Percentiles rank a stretch among this genome's conserved stretches.
phyloP scores from a whole-genome alignment of 2,888 invertebrate genomes.

The Eremobia ochroleuca region DNA sequence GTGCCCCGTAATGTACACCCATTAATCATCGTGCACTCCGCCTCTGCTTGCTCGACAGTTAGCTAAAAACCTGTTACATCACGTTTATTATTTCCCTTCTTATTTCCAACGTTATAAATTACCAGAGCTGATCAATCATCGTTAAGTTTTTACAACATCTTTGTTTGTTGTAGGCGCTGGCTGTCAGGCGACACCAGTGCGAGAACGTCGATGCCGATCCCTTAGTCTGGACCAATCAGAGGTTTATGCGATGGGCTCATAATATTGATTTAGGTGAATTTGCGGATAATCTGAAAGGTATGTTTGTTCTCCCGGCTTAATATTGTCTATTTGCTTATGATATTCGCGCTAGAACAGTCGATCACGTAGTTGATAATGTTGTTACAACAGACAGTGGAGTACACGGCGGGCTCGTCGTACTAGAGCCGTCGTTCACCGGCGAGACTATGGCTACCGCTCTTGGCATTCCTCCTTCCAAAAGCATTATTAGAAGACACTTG shows the following conservation, averaged over 20 bases:
- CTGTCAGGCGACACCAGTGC: slow-evolving; percentile 96
- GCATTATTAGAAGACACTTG: slow-evolving; percentile 97
- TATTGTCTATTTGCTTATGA: slow-evolving; percentile 39
- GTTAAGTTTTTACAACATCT: slow-evolving; percentile 69
- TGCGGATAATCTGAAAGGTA: slow-evolving; percentile 97
- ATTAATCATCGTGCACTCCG: slow-evolving; percentile 81
- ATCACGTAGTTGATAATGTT: slow-evolving; percentile 52
- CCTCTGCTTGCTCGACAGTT: slow-evolving; percentile 68
- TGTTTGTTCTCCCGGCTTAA: slow-evolving; percentile 59
- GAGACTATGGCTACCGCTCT: slow-evolving; percentile 98
- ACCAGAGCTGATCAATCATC: slow-evolving; percentile 72
- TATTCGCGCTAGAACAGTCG: slow-evolving; percentile 6
- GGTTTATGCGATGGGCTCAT: slow-evolving; percentile 98
- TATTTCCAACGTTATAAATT: slow-evolving; percentile 73
- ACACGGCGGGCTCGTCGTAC: slow-evolving; percentile 97
- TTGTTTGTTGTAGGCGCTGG: slow-evolving; percentile 93
- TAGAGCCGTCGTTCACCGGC: slow-evolving; percentile 98
- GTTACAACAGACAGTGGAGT: slow-evolving; percentile 95
- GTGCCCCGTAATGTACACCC: slow-evolving; percentile 75
- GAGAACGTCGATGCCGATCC: slow-evolving; percentile 97
- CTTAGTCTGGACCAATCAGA: slow-evolving; percentile 98
- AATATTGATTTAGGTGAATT: slow-evolving; percentile 98
- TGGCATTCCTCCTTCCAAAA: slow-evolving; percentile 97
- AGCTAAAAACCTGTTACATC: slow-evolving; percentile 77
- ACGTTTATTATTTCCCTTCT: slow-evolving; percentile 71